A percentile compares a stretch with the other conserved stretches of the same genome.
Conservation (phyloP, 2,113 vertebrate genomes). For the Sylvietta virens region DNA sequence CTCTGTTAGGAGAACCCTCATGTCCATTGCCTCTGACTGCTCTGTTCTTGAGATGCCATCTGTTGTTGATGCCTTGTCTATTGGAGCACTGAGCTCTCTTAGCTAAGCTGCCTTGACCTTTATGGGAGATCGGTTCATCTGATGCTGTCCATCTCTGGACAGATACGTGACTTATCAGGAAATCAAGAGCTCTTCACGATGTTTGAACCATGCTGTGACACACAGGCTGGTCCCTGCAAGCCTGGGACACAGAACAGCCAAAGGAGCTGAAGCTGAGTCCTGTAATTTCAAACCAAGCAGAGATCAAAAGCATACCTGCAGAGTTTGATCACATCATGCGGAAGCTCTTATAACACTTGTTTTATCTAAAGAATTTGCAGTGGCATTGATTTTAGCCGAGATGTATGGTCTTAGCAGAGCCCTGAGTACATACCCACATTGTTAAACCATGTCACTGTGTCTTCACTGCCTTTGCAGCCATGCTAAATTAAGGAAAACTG, state of each 20-base stretch:
- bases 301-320: neutral
- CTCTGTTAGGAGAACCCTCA: neutral
- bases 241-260: neutral
- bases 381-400: neutral
- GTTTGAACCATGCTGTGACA: neutral
- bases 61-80: neutral
- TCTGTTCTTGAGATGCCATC: neutral
- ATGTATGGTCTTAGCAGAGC: neutral
- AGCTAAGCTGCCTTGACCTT: neutral
- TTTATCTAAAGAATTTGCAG: neutral
- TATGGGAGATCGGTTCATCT: neutral
- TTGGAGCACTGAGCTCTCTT: neutral
- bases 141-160: neutral
- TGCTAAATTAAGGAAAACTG: neutral
- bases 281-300: neutral
- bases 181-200: neutral
- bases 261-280: neutral
- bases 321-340: neutral
- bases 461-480: neutral
- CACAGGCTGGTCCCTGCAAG: neutral
- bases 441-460: neutral
- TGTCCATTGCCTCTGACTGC: neutral
- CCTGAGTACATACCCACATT: rapidly evolving
- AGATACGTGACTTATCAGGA: neutral
- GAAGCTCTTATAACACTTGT: neutral